phyloP scores from a whole-genome alignment of 2,797 vertebrate species.

The Austrolebias charrua region DNA sequence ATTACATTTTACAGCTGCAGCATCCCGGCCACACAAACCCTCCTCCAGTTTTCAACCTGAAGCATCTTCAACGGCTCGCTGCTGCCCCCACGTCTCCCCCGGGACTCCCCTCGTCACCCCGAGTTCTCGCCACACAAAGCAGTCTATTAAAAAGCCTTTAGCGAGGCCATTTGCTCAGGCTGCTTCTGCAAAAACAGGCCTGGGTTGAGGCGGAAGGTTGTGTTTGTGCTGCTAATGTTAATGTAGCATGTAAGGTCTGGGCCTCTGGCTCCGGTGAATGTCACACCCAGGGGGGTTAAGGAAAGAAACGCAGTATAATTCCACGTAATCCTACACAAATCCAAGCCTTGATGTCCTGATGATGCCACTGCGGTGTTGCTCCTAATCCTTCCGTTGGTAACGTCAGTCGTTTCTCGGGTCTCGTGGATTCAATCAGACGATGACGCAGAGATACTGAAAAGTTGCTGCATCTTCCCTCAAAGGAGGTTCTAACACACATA shows the following conservation, averaged over 20 bases:
- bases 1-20: constrained; percentile 19
- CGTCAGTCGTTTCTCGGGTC: not conserved
- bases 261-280: constrained; percentile 25
- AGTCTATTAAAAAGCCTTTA: constrained; percentile 82
- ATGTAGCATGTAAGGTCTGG: constrained; percentile 40
- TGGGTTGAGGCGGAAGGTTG: constrained; percentile 50
- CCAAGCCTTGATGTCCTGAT: constrained; percentile 6
- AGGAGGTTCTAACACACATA: no score
- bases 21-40: constrained; percentile 19
- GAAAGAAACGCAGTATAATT: constrained; percentile 26
- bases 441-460: not conserved
- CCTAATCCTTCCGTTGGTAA: not conserved
- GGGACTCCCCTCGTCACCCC: constrained; percentile 50
- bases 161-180: constrained; percentile 60
- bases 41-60: constrained; percentile 57
- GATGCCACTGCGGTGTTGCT: constrained; percentile 10
- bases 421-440: no score
- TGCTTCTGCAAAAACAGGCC: constrained; percentile 54
- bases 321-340: constrained; percentile 32
- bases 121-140: constrained; percentile 65
- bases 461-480: not conserved
- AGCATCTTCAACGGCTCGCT: constrained; percentile 11
- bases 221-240: constrained; percentile 20
- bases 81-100: constrained; percentile 22
- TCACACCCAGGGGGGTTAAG: constrained; percentile 17